These are phyloP conservation scores for Zophobas atratus DNA, from an alignment of 1,140 invertebrate species.

Conservation along the genomic window DNA sequence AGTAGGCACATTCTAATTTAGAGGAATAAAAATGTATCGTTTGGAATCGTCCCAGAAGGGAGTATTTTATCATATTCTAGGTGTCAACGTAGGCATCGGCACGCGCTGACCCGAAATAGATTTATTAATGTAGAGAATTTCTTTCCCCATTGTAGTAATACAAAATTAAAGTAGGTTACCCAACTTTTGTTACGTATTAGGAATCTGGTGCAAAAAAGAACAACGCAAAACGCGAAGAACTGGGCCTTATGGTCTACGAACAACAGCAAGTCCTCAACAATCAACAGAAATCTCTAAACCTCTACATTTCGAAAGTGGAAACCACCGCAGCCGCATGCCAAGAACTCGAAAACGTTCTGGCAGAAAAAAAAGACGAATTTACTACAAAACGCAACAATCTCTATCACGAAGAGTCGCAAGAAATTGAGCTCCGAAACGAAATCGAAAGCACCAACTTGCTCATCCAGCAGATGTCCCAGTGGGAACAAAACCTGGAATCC, in stretches of 20 bases:
- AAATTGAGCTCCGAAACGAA: constrained; percentile 70
- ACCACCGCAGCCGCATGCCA: constrained; percentile 57
- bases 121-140: no score
- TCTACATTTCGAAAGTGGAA: constrained; percentile 57
- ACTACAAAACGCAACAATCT: constrained; percentile 56
- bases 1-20: no score
- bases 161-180: no score
- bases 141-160: no score
- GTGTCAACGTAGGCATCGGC: no score
- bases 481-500: constrained; percentile 72
- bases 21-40: no score
- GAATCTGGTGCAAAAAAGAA: constrained; percentile 61
- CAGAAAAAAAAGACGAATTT: constrained; percentile 54
- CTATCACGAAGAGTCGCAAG: constrained; percentile 57
- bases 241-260: constrained; percentile 64
- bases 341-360: constrained; percentile 59
- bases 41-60: no score
- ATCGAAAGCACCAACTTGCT: constrained; percentile 70
- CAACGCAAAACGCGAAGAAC: constrained; percentile 56
- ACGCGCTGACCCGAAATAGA: no score
- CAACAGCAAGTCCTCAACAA: constrained; percentile 60
- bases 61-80: no score
- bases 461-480: constrained; percentile 69
- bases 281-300: constrained; percentile 61
- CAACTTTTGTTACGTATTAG: constrained; percentile 4